Base-by-base conservation (phyloP, 2,888 invertebrate species). In the Heliconius aoede region DNA sequence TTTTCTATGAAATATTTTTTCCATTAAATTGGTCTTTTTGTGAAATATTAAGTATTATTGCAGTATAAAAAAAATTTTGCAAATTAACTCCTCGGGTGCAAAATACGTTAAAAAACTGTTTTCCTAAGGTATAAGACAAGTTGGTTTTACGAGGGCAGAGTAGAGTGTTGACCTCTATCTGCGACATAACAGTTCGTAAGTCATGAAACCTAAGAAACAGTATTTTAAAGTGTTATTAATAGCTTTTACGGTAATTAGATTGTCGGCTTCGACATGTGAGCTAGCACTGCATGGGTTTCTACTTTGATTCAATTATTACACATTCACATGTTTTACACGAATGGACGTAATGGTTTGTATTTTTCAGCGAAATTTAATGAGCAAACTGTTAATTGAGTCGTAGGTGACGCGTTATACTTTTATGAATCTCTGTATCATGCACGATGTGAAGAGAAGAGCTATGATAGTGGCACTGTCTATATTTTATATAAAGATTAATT, bases 231-330 rank as follows among this genome's bases (percentile, higher is more conserved):
- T 68, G 51, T 73, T 77, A 73, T 77, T 76, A 79, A 72, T 79
- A 79, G 78, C 58, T 72, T 76, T 74, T 75, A 73, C 64, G 62
- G 81, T 92, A 90, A 91, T 89, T 84, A 85, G 91, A 91, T 92
- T 90, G 88, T 83, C 78, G 81, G 83, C 81, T 82, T 80, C 82
- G 80, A 76, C 80, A 80, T 80, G 83, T 83, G 85, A 84, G 85
- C 76, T 79, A 72, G 87, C 90, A 90, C 83, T 90, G 76, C 72
- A 87, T 81, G 74, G 91, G 91, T 87, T 92, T 91, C 92, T 61
- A 67, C 83, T 84, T 84, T 91, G 90, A 92, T 91, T 91, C 86
- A 86, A 91, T 91, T 90, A 91, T 83, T 81, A 55, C 26, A 75
- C 75, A 76, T 80, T 77, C 81, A 82, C 81, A 80, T 80, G 80